phyloP scores from a whole-genome alignment of 2,888 invertebrate genomes.

The Hirtodrosophila alboralis region DNA sequence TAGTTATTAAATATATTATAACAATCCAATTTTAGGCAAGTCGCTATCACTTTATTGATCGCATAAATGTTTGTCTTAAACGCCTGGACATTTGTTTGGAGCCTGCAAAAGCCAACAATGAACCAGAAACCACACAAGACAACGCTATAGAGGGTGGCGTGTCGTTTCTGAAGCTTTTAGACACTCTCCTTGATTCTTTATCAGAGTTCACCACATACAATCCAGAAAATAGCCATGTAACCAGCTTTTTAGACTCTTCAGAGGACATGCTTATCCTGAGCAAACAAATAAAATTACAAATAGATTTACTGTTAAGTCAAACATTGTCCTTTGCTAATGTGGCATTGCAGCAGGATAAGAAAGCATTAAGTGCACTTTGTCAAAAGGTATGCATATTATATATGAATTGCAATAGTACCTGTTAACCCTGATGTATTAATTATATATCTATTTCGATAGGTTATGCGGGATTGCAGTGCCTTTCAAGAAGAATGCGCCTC shows the following conservation, averaged over 20 bases:
- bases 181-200: constrained; percentile 72
- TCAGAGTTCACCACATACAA: constrained; percentile 69
- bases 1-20: not conserved
- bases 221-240: constrained; percentile 32
- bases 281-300: constrained; percentile 71
- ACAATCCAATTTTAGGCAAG: constrained; percentile 61
- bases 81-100: constrained; percentile 50
- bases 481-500: constrained; percentile 79
- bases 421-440: too few relatives aligned
- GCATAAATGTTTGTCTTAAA: constrained; percentile 81
- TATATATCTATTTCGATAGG: constrained; percentile 37
- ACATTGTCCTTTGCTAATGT: constrained; percentile 83
- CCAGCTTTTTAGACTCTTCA: not conserved
- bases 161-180: constrained; percentile 78
- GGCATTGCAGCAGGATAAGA: constrained; percentile 79
- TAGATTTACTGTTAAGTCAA: constrained; percentile 80
- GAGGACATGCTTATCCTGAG: constrained; percentile 59
- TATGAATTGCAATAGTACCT: too few relatives aligned
- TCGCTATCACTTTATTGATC: constrained; percentile 81
- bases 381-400: constrained; percentile 71
- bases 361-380: constrained; percentile 81
- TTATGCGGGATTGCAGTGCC: constrained; percentile 78
- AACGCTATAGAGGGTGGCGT: constrained; percentile 58
- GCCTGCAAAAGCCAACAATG: not conserved
- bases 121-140: not conserved